Conservation (phyloP, 2,113 vertebrate genomes). For the Catharus fuscescens region DNA sequence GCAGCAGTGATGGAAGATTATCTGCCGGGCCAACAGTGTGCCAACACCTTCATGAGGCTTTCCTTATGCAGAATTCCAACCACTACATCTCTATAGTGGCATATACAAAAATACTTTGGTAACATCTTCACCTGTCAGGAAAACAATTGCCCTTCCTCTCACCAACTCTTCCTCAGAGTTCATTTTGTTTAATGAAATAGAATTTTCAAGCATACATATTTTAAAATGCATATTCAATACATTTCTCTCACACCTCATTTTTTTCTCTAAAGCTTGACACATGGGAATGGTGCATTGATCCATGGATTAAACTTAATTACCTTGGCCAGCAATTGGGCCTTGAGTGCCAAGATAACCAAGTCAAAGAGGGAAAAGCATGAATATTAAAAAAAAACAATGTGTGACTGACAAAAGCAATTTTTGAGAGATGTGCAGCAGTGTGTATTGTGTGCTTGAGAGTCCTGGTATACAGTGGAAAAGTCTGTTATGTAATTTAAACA, state of each 20-base stretch:
- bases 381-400: slow-evolving; percentile 40
- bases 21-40: background rate
- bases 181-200: background rate
- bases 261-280: slow-evolving; percentile 9
- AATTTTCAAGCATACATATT: background rate
- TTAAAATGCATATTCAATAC: slow-evolving; percentile 23
- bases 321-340: slow-evolving; percentile 38
- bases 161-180: background rate
- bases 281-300: slow-evolving; percentile 16
- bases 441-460: no score
- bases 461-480: background rate
- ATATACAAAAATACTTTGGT: background rate
- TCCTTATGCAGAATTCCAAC: background rate
- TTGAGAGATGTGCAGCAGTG: background rate
- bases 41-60: background rate
- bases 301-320: slow-evolving; percentile 54
- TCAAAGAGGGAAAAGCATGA: slow-evolving; percentile 11
- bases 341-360: slow-evolving; percentile 63
- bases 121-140: background rate
- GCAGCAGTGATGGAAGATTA: background rate
- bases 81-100: background rate
- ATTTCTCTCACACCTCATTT: background rate
- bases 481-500: slow-evolving; percentile 27
- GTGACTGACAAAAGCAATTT: slow-evolving; percentile 67
- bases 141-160: background rate